Percentiles rank a stretch among this genome's conserved stretches.
Conservation (phyloP, 2,888 invertebrate genomes). For the Myathropa florea region DNA sequence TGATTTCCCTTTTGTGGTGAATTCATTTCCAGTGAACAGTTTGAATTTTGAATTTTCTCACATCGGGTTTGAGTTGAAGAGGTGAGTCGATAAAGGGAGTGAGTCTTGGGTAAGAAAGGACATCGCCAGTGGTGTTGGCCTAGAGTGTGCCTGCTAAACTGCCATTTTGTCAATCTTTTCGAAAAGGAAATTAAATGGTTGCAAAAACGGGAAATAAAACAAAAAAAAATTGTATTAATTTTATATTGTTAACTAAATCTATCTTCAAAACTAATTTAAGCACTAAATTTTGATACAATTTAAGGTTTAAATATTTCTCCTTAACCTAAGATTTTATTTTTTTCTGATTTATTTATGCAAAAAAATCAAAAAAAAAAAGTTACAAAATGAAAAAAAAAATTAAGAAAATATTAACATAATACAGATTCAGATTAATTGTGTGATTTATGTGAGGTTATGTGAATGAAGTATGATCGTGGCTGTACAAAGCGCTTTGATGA, state of each 20-base stretch:
- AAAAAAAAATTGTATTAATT: not conserved
- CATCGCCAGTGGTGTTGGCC: too few relatives aligned
- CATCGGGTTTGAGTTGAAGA: too few relatives aligned
- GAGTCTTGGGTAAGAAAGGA: too few relatives aligned
- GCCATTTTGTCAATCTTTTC: too few relatives aligned
- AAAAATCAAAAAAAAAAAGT: slow-evolving; percentile 6
- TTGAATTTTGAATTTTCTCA: too few relatives aligned
- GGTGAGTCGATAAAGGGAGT: too few relatives aligned
- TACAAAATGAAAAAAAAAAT: slow-evolving; percentile 6
- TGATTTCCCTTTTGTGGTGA: too few relatives aligned
- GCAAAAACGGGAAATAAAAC: not conserved
- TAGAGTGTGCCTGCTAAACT: too few relatives aligned
- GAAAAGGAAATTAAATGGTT: too few relatives aligned
- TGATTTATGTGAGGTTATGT: not conserved
- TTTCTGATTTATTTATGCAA: not conserved
- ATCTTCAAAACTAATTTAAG: not conserved
- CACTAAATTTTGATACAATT: slow-evolving; percentile 3
- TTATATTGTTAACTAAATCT: not conserved
- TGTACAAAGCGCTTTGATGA: slow-evolving; percentile 19
- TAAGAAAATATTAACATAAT: slow-evolving; percentile 60
- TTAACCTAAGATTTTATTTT: not conserved
- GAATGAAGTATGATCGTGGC: not conserved
- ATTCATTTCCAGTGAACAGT: too few relatives aligned
- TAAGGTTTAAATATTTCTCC: not conserved
- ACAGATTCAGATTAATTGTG: slow-evolving; percentile 64